Base-by-base conservation (phyloP, 2,888 invertebrate genomes). In the Mesoligia furuncula region DNA sequence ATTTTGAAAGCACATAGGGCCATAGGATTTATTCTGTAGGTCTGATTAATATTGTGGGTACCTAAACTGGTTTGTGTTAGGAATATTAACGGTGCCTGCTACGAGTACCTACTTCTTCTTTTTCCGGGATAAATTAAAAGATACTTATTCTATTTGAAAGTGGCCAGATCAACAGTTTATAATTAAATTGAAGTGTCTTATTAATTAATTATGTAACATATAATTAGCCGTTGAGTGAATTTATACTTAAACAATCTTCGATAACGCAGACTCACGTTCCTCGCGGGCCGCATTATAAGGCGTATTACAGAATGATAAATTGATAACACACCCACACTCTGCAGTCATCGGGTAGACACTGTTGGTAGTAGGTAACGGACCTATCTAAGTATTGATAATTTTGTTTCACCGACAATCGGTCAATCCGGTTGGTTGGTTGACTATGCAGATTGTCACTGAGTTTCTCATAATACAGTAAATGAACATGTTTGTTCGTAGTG, bases 211-310 rank as follows among this genome's bases (percentile, higher is more conserved):
- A 31, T 31, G 11, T 6, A 36, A 13, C 24, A 36, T 24, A 36
- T 36, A 36, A 36, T 64, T 36, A 64, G 36, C 13, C 64, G 36
- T 64, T 64, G 64, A 24, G 24, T 64, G 64, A 64, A 64, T 64
- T 36, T 64, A 24, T 36, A 64, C 36, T 24, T 36, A 7, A 64
- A 36, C 64, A 24, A 24, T 36, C 13, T 24, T 64, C 36, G 24
- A 1, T 62, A 24, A 36, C 0, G 13, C 36, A 20, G 20, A 13
- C 24, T 36, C 1, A 64, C 64, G 24, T 64, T 24, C 24, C 24
- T 36, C 24, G 7, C 64, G 13, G 7, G 36, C 11, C 36, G 36
- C 6, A 2, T 36, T 36, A 6, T 62, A 36, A 62, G 7, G 36
- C 62, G 36, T 62, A 24, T 62, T 36, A 62, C 62, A 62, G 20